Evolutionary conservation across 2,888 invertebrate species (phyloP).

Genomic region (Phoronis australis): DNA sequence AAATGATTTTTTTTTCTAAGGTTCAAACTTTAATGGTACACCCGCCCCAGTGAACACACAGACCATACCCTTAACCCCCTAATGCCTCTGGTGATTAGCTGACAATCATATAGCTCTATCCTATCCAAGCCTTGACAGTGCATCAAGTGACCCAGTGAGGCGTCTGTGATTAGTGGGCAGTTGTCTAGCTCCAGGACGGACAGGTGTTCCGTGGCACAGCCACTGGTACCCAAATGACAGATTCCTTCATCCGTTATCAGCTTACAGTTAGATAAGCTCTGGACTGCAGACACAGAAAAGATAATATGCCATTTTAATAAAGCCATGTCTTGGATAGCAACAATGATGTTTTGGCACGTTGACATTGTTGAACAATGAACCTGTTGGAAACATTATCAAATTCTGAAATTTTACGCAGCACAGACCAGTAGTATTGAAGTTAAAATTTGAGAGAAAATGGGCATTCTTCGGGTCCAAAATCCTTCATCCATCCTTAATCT

Average conservation of each 20-base stretch:
- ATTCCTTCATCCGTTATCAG: conserved; percentile 98
- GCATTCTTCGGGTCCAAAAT: no score
- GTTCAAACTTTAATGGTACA: conserved; percentile 18
- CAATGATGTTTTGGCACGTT: no score
- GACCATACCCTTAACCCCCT: conserved; percentile 84
- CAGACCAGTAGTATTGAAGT: no score
- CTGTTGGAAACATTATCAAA: no score
- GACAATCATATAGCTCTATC: conserved; percentile 98
- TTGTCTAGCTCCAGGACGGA: conserved; percentile 92
- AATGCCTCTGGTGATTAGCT: conserved; percentile 96
- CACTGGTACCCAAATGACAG: conserved; percentile 83
- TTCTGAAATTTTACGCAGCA: no score
- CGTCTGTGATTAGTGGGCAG: conserved; percentile 96
- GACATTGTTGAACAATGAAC: no score
- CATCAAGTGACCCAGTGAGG: conserved; percentile 87
- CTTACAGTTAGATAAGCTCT: conserved; percentile 98
- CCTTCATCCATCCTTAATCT: no score
- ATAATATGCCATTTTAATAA: no score
- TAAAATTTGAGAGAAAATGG: no score
- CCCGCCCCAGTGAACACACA: no score
- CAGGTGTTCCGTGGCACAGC: conserved; percentile 80
- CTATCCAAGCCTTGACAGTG: conserved; percentile 93
- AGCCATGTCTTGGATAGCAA: no score
- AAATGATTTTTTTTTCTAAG: not conserved
- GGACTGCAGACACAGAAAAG: conserved; percentile 29